phyloP scores from a whole-genome alignment of 2,797 vertebrate genomes.

The Caiman crocodilus region DNA sequence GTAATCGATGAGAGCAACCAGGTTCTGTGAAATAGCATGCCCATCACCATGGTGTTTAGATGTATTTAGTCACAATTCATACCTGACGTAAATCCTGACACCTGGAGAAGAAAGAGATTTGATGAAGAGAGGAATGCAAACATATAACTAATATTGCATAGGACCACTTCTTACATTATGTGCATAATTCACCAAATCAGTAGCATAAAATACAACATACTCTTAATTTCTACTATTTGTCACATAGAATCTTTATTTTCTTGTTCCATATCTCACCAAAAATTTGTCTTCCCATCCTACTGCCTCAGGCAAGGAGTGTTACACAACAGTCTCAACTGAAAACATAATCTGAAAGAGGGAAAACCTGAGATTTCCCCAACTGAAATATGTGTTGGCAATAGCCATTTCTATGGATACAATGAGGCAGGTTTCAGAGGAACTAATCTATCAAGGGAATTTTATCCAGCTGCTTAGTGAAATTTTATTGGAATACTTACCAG shows the following conservation, averaged over 20 bases:
- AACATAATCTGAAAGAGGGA: not conserved
- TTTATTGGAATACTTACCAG: not conserved
- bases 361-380: not conserved
- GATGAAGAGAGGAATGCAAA: accelerated
- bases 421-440: slow-evolving; percentile 26
- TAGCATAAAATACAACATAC: not conserved
- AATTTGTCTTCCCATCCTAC: not conserved
- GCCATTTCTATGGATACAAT: not conserved
- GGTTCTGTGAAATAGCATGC: not conserved
- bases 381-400: not conserved
- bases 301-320: not conserved
- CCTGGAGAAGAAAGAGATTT: not conserved
- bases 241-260: not conserved
- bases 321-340: not conserved
- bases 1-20: not conserved
- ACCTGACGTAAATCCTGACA: not conserved
- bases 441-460: not conserved
- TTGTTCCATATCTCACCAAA: slow-evolving; percentile 7
- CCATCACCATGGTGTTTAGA: not conserved
- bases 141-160: not conserved
- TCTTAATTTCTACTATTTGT: slow-evolving; percentile 12
- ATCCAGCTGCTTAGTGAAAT: not conserved
- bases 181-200: accelerated
- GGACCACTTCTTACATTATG: not conserved
- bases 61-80: not conserved